Conservation (phyloP, 2,888 invertebrate genomes). For the Lycophotia porphyrea region DNA sequence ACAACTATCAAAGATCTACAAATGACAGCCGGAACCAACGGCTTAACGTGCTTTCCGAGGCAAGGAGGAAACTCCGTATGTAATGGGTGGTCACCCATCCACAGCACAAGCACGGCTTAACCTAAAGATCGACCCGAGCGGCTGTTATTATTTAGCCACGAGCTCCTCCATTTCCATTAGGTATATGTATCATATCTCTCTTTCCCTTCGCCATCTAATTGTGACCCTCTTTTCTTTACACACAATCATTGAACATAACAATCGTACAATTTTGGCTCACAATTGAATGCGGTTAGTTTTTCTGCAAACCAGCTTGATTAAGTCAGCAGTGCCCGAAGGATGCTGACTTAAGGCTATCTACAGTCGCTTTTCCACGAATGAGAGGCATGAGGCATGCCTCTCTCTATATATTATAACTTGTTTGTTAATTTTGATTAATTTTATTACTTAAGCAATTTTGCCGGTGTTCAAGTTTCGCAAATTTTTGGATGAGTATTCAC, state of each 20-base stretch:
- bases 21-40: too few species aligned
- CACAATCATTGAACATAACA: constrained; percentile 26
- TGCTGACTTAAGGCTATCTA: constrained; percentile 40
- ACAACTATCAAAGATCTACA: too few species aligned
- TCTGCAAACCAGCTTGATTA: constrained; percentile 58
- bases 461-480: not conserved
- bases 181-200: too few species aligned
- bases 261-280: constrained; percentile 29
- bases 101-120: too few species aligned
- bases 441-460: constrained; percentile 6
- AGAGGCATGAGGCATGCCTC: constrained; percentile 21
- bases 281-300: constrained; percentile 59
- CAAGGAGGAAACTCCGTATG: too few species aligned
- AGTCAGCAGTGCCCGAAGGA: constrained; percentile 50
- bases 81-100: too few species aligned
- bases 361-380: constrained; percentile 53
- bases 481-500: constrained; percentile 7
- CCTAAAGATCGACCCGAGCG: too few species aligned
- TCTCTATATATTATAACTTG: constrained; percentile 29
- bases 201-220: not conserved
- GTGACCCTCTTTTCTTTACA: constrained; percentile 4
- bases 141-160: too few species aligned
- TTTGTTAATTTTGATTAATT: constrained; percentile 53
- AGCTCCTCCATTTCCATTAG: too few species aligned
- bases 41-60: too few species aligned